Percentiles rank a stretch among this genome's conserved stretches.
These are phyloP conservation scores for Drosophila pseudotalamancana DNA, from an alignment of 2,888 invertebrate species.

Conservation along the genomic window DNA sequence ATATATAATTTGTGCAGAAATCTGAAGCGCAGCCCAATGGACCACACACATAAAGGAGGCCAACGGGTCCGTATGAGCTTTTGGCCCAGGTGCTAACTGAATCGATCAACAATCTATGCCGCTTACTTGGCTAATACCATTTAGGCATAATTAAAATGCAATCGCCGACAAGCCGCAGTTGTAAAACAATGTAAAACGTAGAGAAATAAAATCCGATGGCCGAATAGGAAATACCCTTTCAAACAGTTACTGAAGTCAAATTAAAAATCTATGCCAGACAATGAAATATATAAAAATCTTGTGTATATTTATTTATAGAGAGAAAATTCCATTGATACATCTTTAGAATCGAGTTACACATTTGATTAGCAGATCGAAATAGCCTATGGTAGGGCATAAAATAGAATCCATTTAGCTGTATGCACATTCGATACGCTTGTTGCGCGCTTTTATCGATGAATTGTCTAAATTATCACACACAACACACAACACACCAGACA, in stretches of 20 bases:
- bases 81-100: conserved; percentile 57
- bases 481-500: conserved; percentile 31
- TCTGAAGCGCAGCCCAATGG: conserved; percentile 32
- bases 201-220: not conserved
- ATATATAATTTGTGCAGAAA: conserved; percentile 44
- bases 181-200: conserved; percentile 21
- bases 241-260: not conserved
- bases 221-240: conserved; percentile 8
- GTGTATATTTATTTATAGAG: no score
- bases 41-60: conserved; percentile 55
- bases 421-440: conserved; percentile 64
- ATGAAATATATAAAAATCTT: no score
- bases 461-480: conserved; percentile 77
- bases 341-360: not conserved
- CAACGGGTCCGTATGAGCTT: conserved; percentile 30
- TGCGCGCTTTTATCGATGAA: conserved; percentile 73
- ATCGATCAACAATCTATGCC: conserved; percentile 39
- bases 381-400: not conserved
- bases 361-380: not conserved
- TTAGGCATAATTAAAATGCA: conserved; percentile 77
- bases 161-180: conserved; percentile 33
- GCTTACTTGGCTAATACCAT: conserved; percentile 33
- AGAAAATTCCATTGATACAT: no score
- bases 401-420: conserved; percentile 53
- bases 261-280: no score